Evolutionary conservation across 2,797 vertebrate genomes (phyloP).

Genomic region (Phrynocephalus forsythii): DNA sequence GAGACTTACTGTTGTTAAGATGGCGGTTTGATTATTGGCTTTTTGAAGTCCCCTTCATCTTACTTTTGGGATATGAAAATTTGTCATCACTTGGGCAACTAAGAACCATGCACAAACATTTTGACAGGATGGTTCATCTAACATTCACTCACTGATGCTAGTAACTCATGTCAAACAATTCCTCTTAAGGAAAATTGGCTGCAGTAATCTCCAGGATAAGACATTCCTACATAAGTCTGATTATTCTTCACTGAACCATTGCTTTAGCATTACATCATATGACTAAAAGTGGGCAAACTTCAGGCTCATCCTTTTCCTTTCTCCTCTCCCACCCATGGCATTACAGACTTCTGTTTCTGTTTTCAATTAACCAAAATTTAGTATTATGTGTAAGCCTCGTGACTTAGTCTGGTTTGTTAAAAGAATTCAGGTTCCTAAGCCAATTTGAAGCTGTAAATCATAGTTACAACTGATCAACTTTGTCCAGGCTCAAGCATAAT

Average conservation of each 20-base stretch:
- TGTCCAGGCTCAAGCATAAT: not conserved
- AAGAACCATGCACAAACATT: not conserved
- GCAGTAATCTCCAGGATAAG: not conserved
- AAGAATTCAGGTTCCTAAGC: no score
- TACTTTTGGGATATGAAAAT: not conserved
- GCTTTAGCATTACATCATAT: not conserved
- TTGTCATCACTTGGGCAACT: not conserved
- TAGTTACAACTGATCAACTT: not conserved
- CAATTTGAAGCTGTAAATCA: no score
- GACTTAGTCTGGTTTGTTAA: no score
- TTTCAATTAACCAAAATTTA: no score
- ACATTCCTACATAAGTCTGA: not conserved
- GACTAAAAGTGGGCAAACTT: not conserved
- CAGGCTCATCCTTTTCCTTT: not conserved
- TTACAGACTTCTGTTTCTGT: not conserved
- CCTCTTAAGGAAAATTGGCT: not conserved
- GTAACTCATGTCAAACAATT: not conserved
- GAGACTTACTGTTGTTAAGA: not conserved
- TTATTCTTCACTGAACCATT: not conserved
- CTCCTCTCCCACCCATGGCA: not conserved
- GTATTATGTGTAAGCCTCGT: no score
- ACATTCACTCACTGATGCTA: not conserved
- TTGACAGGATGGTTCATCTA: not conserved
- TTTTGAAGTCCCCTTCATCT: not conserved
- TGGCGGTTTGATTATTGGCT: not conserved